A percentile compares a stretch with the other conserved stretches of the same genome.
These are phyloP conservation scores for Chrysotoxum bicinctum DNA, from an alignment of 2,888 invertebrate species.

Conservation along the genomic window DNA sequence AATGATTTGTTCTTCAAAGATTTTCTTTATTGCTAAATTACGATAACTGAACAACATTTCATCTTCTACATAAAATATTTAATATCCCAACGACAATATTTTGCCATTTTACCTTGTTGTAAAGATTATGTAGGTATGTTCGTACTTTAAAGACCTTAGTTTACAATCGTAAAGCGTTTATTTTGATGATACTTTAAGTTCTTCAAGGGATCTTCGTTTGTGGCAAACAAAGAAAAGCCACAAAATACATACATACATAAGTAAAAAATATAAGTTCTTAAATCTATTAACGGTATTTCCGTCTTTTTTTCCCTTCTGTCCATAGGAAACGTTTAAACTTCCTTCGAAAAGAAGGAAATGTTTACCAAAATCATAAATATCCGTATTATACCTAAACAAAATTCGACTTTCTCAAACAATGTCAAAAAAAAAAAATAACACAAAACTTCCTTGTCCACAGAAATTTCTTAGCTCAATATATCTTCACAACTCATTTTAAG, in stretches of 20 bases:
- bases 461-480: constrained; percentile 2
- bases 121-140: background rate
- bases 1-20: constrained; percentile 4
- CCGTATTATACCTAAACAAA: background rate
- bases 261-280: background rate
- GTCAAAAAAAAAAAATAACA: background rate
- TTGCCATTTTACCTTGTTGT: background rate
- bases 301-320: background rate
- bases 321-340: background rate
- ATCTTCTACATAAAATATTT: constrained; percentile 10
- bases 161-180: background rate
- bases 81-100: constrained; percentile 11
- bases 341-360: background rate
- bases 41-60: constrained; percentile 10
- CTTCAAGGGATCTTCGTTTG: background rate
- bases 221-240: background rate
- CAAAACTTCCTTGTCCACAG: background rate
- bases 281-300: background rate
- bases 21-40: constrained; percentile 5
- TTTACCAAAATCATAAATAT: background rate
- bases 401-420: background rate
- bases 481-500: background rate
- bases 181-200: background rate
- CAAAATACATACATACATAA: background rate
- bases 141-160: background rate